Evolutionary conservation across 2,113 vertebrate genomes (phyloP), one percentile per base, ranked within the genome.

Genomic region (Gopherus flavomarginatus): DNA sequence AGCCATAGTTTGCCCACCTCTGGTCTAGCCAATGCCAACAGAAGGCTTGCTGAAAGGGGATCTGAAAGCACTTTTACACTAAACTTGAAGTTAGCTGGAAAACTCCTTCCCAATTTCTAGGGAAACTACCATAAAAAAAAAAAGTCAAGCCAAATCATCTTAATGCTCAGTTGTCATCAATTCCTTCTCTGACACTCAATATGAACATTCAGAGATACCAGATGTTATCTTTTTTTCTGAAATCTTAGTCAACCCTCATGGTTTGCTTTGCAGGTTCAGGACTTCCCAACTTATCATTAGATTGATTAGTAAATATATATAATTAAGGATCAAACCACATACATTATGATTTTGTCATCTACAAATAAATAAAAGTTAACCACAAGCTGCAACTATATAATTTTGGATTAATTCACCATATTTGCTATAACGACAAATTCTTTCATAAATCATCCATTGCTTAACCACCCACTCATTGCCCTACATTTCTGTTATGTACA

Each of bases 381-480:
- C 91, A 69, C 94, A 94, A 94, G 89, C 24, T 95, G 21, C 90
- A 59, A 82, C 79, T 93, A 7, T 0, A 93, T 96, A 95, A 57
- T 95, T 96, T 94, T 92, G 96, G 89, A 90, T 93, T 91, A 88
- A 24, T 72, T n/a, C 65, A 90, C 62, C 27, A 11, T 72, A 96
- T 94, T 44, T 47, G 12, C 24, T 47, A 38, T 38, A 11, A 8
- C 17, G 17, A 69, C 75, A 65, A 81, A 90, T 85, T 89, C 44
- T 49, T 81, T 94, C 94, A 96, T 97, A 97, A 92, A 95, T 95
- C 84, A 85, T 96, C 95, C 72, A 47, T 92, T 95, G 56, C 56
- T 92, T 95, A 88, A 81, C n/a, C 86, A 87, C 56, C 75, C 82
- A 84, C 65, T 94, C 81, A 86, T 81, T 91, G 88, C 85, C 90